Evolutionary conservation across 2,888 invertebrate genomes (phyloP).

Genomic region (Saturnia japonica): DNA sequence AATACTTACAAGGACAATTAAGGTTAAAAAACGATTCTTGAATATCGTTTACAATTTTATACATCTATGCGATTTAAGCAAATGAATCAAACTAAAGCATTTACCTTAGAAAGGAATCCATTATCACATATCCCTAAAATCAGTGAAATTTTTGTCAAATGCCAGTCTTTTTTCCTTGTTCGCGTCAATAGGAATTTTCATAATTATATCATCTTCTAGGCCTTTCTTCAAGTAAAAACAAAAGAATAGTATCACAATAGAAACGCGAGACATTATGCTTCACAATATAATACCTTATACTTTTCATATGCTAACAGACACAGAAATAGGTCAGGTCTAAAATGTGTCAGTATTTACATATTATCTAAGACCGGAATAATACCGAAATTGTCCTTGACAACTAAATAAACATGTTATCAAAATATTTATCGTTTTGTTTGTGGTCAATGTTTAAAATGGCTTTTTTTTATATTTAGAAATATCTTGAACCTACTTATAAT

Average conservation of each 20-base stretch:
- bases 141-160: background rate
- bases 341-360: background rate
- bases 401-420: background rate
- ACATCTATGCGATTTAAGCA: too few relatives aligned
- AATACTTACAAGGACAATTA: background rate
- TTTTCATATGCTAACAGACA: background rate
- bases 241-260: background rate
- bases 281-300: background rate
- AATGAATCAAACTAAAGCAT: background rate
- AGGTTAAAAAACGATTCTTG: too few relatives aligned
- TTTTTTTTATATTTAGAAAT: too few relatives aligned
- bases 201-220: background rate
- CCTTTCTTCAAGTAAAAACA: background rate
- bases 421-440: background rate
- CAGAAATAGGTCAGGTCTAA: background rate
- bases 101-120: conserved; percentile 20
- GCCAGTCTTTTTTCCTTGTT: background rate
- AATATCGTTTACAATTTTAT: background rate
- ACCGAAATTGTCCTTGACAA: conserved; percentile 4
- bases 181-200: background rate
- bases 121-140: conserved; percentile 21
- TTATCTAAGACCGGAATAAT: background rate
- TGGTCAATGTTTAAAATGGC: background rate
- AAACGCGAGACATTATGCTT: background rate
- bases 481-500: too few relatives aligned